A percentile compares a stretch with the other conserved stretches of the same genome.
Evolutionary conservation across 2,113 vertebrate species (phyloP).

Genomic region (Apodemus sylvaticus): DNA sequence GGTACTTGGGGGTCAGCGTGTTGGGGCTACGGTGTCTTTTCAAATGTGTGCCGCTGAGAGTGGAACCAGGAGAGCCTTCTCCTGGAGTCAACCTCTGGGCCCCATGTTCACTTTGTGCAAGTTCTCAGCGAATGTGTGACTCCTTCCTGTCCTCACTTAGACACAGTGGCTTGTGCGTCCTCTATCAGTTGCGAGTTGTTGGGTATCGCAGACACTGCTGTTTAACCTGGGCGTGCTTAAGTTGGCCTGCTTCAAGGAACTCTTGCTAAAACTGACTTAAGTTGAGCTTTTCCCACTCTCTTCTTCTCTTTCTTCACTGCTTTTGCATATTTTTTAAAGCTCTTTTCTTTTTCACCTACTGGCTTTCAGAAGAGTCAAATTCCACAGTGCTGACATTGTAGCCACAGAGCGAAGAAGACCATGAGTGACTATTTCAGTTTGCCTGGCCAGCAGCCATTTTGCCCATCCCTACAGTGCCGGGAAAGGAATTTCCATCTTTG

Average conservation of each 20-base stretch:
- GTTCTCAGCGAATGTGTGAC: not conserved
- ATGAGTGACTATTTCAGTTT: not conserved
- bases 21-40: not conserved
- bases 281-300: not conserved
- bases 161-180: rapidly evolving
- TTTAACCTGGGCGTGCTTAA: not conserved
- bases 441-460: not conserved
- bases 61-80: not conserved
- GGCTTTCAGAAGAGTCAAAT: not conserved
- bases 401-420: not conserved
- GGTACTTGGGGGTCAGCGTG: not conserved
- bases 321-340: not conserved
- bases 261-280: not conserved
- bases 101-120: not conserved
- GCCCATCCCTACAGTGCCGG: not conserved
- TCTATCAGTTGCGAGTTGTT: not conserved
- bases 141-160: not conserved
- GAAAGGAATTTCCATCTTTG: not conserved
- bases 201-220: not conserved
- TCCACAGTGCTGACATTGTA: not conserved
- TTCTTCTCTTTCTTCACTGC: not conserved
- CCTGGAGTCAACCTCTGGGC: not conserved
- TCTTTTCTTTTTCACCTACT: conserved; percentile 10
- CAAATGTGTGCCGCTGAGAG: not conserved
- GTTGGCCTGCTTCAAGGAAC: not conserved